phyloP scores from a whole-genome alignment of 2,113 vertebrate species.

The Mola mola region DNA sequence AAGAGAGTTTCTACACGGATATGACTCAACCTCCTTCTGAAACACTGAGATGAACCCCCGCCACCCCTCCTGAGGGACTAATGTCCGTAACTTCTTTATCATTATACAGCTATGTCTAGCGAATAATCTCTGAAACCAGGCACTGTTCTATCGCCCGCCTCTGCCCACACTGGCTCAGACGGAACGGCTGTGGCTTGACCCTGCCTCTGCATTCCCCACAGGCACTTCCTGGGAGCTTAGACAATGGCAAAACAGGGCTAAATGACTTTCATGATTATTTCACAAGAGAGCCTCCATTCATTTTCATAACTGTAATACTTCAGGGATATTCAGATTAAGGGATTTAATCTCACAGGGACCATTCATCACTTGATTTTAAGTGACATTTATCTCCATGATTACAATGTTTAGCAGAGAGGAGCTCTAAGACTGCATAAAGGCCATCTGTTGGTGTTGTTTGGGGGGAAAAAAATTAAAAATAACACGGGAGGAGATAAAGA shows the following conservation, averaged over 20 bases:
- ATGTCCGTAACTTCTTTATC: slow-evolving; percentile 34
- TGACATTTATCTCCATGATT: slow-evolving; percentile 62
- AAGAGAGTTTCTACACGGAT: slow-evolving; percentile 38
- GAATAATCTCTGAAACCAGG: slow-evolving; percentile 45
- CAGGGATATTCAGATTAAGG: slow-evolving; percentile 70
- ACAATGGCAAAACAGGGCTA: slow-evolving; percentile 44
- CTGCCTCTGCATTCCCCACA: slow-evolving; percentile 19
- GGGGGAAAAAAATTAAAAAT: slow-evolving; percentile 28
- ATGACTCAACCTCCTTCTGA: slow-evolving; percentile 26
- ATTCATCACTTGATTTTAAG: slow-evolving; percentile 66
- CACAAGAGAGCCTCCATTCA: slow-evolving; percentile 9
- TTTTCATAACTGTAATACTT: slow-evolving; percentile 61
- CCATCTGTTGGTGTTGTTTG: slow-evolving; percentile 65
- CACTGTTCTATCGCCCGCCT: slow-evolving; percentile 5
- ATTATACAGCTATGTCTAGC: slow-evolving; percentile 27
- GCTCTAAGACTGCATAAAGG: slow-evolving; percentile 45
- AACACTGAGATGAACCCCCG: slow-evolving; percentile 13
- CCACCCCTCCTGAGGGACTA: slow-evolving; percentile 20
- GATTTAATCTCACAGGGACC: slow-evolving; percentile 61
- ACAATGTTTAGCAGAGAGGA: slow-evolving; percentile 39
- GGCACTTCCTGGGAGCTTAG: slow-evolving; percentile 45
- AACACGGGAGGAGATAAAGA: slow-evolving; percentile 17
- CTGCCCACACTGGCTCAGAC: slow-evolving; percentile 2
- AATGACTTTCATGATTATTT: slow-evolving; percentile 49
- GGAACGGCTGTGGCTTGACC: slow-evolving; percentile 46